Conservation (phyloP, 2,797 vertebrate species). For the Mionectes olivaceus region DNA sequence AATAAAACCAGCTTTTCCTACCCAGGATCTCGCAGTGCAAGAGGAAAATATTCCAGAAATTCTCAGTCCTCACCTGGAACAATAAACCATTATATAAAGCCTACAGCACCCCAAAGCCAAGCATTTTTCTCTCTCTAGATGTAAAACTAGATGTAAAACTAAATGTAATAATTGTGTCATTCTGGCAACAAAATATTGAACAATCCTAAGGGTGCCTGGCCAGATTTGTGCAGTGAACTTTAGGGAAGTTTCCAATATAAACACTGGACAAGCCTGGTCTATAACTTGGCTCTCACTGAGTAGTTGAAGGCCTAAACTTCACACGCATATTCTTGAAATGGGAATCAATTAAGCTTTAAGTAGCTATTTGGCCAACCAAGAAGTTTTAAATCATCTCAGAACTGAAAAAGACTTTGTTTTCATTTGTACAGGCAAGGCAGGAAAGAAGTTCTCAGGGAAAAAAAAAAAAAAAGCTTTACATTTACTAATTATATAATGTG, state of each 20-base stretch:
- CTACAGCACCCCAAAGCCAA: background rate
- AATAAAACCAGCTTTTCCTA: background rate
- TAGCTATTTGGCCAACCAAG: background rate
- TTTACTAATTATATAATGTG: background rate
- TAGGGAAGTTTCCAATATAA: constrained; percentile 13
- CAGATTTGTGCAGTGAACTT: background rate
- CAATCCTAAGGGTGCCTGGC: background rate
- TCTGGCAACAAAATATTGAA: constrained; percentile 5
- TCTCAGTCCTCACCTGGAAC: background rate
- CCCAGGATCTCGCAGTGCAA: background rate
- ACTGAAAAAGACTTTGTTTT: constrained; percentile 5
- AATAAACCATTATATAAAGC: background rate
- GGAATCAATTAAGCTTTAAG: constrained; percentile 17
- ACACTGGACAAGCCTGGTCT: background rate
- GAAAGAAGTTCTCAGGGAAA: background rate
- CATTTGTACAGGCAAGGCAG: background rate
- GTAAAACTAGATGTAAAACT: background rate
- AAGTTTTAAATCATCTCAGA: background rate
- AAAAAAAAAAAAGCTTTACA: background rate
- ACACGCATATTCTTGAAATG: background rate
- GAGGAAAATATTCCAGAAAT: background rate
- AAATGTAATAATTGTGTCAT: background rate
- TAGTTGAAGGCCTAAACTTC: background rate
- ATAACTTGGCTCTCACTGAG: background rate
- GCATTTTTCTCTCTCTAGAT: background rate